A percentile compares a stretch with the other conserved stretches of the same genome.
phyloP scores from a whole-genome alignment of 1,140 invertebrate genomes.

The Drosophila setifemur region DNA sequence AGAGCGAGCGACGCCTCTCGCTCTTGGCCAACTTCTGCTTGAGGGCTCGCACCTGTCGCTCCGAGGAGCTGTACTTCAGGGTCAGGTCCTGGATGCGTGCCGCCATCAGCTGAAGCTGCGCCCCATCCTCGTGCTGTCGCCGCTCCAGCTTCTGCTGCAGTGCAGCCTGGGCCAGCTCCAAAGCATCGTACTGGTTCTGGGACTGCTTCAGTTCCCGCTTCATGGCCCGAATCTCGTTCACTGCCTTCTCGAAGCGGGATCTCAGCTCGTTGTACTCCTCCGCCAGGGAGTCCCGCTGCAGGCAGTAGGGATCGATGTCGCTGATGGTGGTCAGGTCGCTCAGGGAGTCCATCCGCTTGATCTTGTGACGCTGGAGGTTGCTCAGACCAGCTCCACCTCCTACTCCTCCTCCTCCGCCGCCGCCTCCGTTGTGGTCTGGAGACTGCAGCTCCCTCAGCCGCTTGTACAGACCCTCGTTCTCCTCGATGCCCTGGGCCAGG shows the following conservation, averaged over 20 bases:
- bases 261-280: slow-evolving; percentile 91
- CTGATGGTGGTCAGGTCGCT: slow-evolving; percentile 92
- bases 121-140: slow-evolving; percentile 87
- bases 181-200: slow-evolving; percentile 89
- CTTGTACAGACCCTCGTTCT: slow-evolving; percentile 89
- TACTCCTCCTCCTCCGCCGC: slow-evolving; percentile 57
- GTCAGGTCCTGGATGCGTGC: slow-evolving; percentile 93
- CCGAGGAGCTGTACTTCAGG: slow-evolving; percentile 90
- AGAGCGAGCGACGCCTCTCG: slow-evolving; percentile 91
- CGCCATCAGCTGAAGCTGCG: slow-evolving; percentile 91
- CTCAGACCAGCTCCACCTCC: slow-evolving; percentile 83
- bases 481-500: slow-evolving; percentile 87
- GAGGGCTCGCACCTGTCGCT: slow-evolving; percentile 90
- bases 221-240: slow-evolving; percentile 91
- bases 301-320: slow-evolving; percentile 88
- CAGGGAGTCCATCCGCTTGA: slow-evolving; percentile 89
- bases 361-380: slow-evolving; percentile 82
- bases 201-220: slow-evolving; percentile 91
- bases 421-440: slow-evolving; percentile 73
- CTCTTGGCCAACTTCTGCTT: slow-evolving; percentile 91
- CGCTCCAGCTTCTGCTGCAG: slow-evolving; percentile 88
- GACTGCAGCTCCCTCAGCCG: slow-evolving; percentile 88
- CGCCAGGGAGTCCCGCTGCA: slow-evolving; percentile 90
- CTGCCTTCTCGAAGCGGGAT: slow-evolving; percentile 90
- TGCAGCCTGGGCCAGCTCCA: slow-evolving; percentile 89